Evolutionary conservation across 2,888 invertebrate species (phyloP).

Genomic region (Lasius platythorax): DNA sequence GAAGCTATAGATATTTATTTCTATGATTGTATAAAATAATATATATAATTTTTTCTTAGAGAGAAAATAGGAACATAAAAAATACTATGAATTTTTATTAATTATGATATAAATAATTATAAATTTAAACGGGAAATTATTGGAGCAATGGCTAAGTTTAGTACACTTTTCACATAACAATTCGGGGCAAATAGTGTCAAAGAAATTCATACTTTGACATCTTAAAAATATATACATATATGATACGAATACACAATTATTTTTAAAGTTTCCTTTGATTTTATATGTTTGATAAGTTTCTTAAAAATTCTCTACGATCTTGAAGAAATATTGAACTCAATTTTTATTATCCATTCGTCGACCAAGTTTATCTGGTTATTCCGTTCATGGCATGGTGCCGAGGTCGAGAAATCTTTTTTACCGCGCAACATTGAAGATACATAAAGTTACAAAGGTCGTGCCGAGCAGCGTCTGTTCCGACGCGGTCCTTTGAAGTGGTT

Average conservation of each 20-base stretch:
- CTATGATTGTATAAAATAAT: not conserved
- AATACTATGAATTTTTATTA: not conserved
- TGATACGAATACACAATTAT: not conserved
- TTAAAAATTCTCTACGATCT: not conserved
- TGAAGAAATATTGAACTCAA: constrained; percentile 2
- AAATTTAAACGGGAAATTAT: not conserved
- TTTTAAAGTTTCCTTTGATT: not conserved
- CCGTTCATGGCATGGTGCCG: constrained; percentile 4
- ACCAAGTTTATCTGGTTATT: constrained; percentile 30
- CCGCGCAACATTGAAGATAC: constrained; percentile 32
- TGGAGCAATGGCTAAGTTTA: not conserved
- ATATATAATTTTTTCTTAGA: not conserved
- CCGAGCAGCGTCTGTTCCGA: constrained; percentile 59
- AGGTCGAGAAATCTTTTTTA: constrained; percentile 42
- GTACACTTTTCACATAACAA: not conserved
- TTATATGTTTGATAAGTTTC: not conserved
- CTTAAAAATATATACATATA: not conserved
- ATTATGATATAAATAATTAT: not conserved
- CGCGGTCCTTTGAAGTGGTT: constrained; percentile 75
- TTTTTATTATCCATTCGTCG: constrained; percentile 34
- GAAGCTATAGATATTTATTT: not conserved
- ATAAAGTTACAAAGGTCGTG: constrained; percentile 47
- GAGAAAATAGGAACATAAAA: not conserved
- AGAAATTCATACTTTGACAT: not conserved
- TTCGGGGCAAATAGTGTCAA: not conserved